Evolutionary conservation across 2,888 invertebrate genomes (phyloP), one percentile per base, ranked within the genome.

Genomic region (Caenorhabditis macrosperma): DNA sequence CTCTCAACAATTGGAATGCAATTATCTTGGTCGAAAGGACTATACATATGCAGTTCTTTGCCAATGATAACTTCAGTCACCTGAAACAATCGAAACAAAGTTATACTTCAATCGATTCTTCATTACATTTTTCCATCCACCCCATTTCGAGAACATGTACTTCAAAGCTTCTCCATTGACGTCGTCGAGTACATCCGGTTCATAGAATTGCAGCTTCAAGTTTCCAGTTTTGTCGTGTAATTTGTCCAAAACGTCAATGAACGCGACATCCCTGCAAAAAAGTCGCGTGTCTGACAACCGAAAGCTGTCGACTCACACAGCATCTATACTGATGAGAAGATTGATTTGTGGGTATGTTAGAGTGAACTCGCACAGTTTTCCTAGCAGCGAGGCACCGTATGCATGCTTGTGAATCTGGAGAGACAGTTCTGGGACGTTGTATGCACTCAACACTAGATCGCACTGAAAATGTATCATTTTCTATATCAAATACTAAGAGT

Each of bases 401-500:
- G 52, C 52, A 15, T 52, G 1, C 28, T 28, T 28, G n/a, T 52
- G 52, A 3, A 52, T 26, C 2, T 52, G 52, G 12, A 52, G n/a
- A 15, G n/a, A 28, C 26, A 52, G 4, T 10, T 5, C 28, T n/a
- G 52, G 52, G 2, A 52, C 28, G 12, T 10, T 9, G 7, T 50
- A 3, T 5, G 52, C 28, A n/a, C 15, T 28, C 2, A 6, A 12
- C 9, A 52, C 6, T 2, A 28, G 2, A 6, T 28, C 24, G 12
- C 50, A 50, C 52, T 52, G 46, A 46, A 46, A 46, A 46, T n/a
- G 12, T 38, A 38, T 15, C 38, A 38, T 38, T 38, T 9, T 38
- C 15, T 15, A 5, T 38, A 12, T n/a, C n/a, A 38, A 5, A 38
- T 5, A 15, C 15, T 5, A 38, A 12, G 2, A 9, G 9, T 15